Evolutionary conservation across 2,888 invertebrate genomes (phyloP).

Genomic region (Halictus quadricinctus): DNA sequence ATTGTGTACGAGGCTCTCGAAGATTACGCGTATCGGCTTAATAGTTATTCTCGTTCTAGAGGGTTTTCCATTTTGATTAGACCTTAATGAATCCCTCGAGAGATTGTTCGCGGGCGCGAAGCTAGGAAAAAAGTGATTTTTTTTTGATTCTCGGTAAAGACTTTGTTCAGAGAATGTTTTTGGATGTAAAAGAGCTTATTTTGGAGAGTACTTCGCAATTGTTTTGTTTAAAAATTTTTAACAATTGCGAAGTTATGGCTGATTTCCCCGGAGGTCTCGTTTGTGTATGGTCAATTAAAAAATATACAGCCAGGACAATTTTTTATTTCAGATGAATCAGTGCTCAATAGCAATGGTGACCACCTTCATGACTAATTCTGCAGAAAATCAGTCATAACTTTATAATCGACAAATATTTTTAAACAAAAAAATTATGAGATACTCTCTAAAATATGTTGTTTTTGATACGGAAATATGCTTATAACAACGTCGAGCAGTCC

Average conservation of each 20-base stretch:
- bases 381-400: too few species aligned
- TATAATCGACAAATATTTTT: too few species aligned
- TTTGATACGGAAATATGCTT: too few species aligned
- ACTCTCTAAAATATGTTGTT: too few species aligned
- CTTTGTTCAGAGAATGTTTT: background rate
- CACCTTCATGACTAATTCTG: too few species aligned
- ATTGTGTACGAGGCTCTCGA: background rate
- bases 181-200: background rate
- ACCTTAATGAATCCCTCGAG: background rate
- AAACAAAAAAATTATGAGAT: too few species aligned
- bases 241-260: background rate
- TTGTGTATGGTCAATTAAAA: too few species aligned
- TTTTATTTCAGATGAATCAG: too few species aligned
- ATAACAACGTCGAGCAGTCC: too few species aligned
- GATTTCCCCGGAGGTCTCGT: too few species aligned
- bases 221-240: background rate
- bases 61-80: background rate
- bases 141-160: background rate
- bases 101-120: background rate
- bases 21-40: background rate
- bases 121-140: background rate
- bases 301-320: too few species aligned
- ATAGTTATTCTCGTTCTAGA: background rate
- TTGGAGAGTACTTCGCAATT: background rate
- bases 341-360: too few species aligned